Evolutionary conservation across 2,113 vertebrate genomes (phyloP).

Genomic region (Vulpes ferrilata): DNA sequence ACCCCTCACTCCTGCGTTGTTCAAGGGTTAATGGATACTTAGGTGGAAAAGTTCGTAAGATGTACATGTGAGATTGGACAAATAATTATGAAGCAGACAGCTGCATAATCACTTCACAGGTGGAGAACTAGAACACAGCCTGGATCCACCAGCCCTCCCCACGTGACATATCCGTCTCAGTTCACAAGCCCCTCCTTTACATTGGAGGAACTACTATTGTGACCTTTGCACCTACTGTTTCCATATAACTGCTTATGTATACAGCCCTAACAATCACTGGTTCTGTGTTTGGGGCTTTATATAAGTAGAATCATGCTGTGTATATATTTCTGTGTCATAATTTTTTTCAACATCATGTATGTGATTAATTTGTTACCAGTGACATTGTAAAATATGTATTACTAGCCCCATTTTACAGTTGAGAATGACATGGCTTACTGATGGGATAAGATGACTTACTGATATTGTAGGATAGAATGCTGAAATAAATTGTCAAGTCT

Average conservation of each 20-base stretch:
- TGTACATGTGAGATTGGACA: background rate
- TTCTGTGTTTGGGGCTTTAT: slow-evolving; percentile 12
- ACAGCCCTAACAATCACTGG: background rate
- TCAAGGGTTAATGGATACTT: background rate
- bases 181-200: background rate
- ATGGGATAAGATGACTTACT: background rate
- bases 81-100: background rate
- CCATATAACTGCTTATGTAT: background rate
- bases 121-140: background rate
- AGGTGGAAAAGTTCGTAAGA: background rate
- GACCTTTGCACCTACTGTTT: background rate
- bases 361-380: background rate
- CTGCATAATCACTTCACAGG: background rate
- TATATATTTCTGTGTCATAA: background rate
- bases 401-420: background rate
- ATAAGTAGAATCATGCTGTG: background rate
- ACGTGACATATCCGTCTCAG: background rate
- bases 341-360: slow-evolving; percentile 28
- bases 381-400: background rate
- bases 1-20: background rate
- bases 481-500: background rate
- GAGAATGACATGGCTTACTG: background rate
- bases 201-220: background rate
- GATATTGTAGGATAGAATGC: background rate
- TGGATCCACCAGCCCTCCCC: background rate